Evolutionary conservation across 2,888 invertebrate species (phyloP), one percentile per base, ranked within the genome.

Genomic region (Lacanobia wlatinum): DNA sequence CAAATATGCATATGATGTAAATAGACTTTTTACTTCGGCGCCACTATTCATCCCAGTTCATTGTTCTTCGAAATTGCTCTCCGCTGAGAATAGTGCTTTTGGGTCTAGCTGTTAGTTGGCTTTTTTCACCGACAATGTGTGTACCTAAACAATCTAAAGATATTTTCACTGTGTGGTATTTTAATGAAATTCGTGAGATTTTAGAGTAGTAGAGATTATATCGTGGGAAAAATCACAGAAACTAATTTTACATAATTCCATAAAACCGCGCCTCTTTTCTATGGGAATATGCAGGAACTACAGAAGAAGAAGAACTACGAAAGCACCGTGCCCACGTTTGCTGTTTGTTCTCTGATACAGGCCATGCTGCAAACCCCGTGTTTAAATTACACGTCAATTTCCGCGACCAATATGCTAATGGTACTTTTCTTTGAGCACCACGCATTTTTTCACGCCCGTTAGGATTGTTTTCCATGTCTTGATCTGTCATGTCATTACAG

Each of bases 1-100:
- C 87, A 92, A 93, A 92, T 93, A 91, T 93, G 92, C 91, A 93
- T 92, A 92, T 93, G 94, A 94, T 93, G 93, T 93, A 94, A 94
- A 94, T 93, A 94, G 88, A 93, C 91, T 94, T 94, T 94, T 94
- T 94, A 93, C 93, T 94, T 94, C 91, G 89, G 91, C 92, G 90
- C 91, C 88, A 90, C 92, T 89, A 94, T 95, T 94, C 94, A 95
- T 92, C 90, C 91, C 90, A 88, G 92, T 91, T 93, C 93, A 95
- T 95, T 95, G 94, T 95, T 95, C 93, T 94, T 93, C 90, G 92
- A 94, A 95, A 95, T 95, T 95, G 94, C 94, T 94, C 93, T 92
- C 90, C 91, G 92, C 89, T 87, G 91, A 91, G 92, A 92, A 94
- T 92, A 92, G 92, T 91, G 92, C 92, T 92, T 92, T 93, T 89